A percentile compares a stretch with the other conserved stretches of the same genome.
These are phyloP conservation scores for Torymus auratus DNA, from an alignment of 2,888 invertebrate genomes.

Conservation along the genomic window DNA sequence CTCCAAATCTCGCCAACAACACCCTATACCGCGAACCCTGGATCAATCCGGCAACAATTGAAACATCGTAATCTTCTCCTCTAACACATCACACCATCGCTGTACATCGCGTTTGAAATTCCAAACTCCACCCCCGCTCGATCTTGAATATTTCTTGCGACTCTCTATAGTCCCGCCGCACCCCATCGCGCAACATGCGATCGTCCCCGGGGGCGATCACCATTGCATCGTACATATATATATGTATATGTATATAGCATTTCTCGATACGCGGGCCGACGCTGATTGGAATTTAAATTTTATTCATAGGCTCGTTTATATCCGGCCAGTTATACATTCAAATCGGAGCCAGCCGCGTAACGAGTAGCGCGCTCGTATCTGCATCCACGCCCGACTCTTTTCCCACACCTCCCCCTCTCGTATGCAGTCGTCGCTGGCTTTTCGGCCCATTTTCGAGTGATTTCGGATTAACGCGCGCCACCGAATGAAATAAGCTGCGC, in stretches of 20 bases:
- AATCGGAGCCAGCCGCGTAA: conserved; percentile 63
- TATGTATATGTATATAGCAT: conserved; percentile 66
- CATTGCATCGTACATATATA: not conserved
- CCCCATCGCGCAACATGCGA: too few relatives aligned
- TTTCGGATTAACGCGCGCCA: conserved; percentile 47
- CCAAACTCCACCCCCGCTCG: not conserved
- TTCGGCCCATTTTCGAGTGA: conserved; percentile 52
- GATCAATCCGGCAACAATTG: too few relatives aligned
- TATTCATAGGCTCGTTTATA: conserved; percentile 76
- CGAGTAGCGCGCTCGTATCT: conserved; percentile 3
- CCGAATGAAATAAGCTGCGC: not conserved
- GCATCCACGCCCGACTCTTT: conserved; percentile 26
- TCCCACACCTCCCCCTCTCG: not conserved
- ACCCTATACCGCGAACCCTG: too few relatives aligned
- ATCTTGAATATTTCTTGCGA: conserved; percentile 42
- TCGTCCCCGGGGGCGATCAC: too few relatives aligned
- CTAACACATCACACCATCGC: too few relatives aligned
- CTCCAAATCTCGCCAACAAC: too few relatives aligned
- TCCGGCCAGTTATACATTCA: conserved; percentile 75
- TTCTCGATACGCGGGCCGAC: conserved; percentile 62
- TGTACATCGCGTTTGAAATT: too few relatives aligned
- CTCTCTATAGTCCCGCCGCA: too few relatives aligned
- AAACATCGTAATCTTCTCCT: too few relatives aligned
- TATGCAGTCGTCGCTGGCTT: not conserved
- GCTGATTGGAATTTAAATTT: conserved; percentile 76